Evolutionary conservation across 2,888 invertebrate genomes (phyloP).

Genomic region (Fragum fragum): DNA sequence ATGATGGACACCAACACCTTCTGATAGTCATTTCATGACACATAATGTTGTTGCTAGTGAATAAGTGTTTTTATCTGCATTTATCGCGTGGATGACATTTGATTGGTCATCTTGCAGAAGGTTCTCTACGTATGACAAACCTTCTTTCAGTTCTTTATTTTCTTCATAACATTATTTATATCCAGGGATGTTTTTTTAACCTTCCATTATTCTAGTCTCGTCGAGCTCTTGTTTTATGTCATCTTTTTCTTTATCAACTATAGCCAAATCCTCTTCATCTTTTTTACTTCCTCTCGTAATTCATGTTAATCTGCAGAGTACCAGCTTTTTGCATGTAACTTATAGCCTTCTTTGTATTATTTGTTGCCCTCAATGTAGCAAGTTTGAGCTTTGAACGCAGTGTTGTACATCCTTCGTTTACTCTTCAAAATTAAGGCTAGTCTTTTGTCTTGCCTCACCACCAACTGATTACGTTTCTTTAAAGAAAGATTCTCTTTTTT

Average conservation of each 20-base stretch:
- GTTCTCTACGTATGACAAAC: slow-evolving; percentile 32
- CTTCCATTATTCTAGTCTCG: background rate
- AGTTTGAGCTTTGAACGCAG: background rate
- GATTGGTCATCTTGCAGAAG: slow-evolving; percentile 36
- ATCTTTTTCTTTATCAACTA: background rate
- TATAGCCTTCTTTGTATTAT: background rate
- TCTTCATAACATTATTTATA: background rate
- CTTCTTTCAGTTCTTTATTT: slow-evolving; percentile 25
- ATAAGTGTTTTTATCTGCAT: slow-evolving; percentile 30
- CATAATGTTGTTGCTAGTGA: slow-evolving; percentile 19
- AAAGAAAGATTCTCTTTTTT: background rate
- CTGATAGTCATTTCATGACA: slow-evolving; percentile 41
- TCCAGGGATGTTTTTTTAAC: background rate
- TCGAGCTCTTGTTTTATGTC: background rate
- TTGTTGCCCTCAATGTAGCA: background rate
- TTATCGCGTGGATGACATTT: slow-evolving; percentile 14
- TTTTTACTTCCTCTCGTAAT: background rate
- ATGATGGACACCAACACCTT: slow-evolving; percentile 51
- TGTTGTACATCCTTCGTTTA: slow-evolving; percentile 6
- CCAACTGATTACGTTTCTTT: background rate
- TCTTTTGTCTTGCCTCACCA: background rate
- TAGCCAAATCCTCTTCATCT: background rate
- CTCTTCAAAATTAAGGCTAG: background rate
- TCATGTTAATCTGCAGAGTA: background rate
- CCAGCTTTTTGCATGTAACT: background rate